Evolutionary conservation across 2,113 vertebrate species (phyloP), one percentile per base, ranked within the genome.

Genomic region (Pantherophis guttatus): DNA sequence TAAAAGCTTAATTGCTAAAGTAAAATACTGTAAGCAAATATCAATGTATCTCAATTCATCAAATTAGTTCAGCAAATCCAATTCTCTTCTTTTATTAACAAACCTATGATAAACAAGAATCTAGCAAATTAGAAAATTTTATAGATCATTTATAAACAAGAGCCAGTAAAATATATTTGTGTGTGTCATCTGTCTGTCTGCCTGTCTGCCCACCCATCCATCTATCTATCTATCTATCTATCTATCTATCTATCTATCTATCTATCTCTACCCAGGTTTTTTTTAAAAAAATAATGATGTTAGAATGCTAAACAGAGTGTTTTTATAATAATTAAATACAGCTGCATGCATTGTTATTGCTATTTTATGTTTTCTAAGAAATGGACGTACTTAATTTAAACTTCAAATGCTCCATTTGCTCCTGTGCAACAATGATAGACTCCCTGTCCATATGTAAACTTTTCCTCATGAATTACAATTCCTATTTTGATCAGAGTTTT

Each of bases 141-240:
- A 33, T 3, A 21, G 33, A 81, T 81, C 33, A 39, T 81, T 81
- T 81, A 21, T 81, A 44, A 81, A 39, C 17, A 21, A 21, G 75
- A 44, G 75, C 33, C 33, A 81, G 8, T 81, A 39, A 21, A 44
- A 4, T 5, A 55, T 55, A 55, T 17, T 55, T 57, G 1, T 19
- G 17, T 57, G 55, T 57, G 17, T 57, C 55, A 57, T 57, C 55
- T 57, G 55, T 6, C 55, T 13, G 15, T 5, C 13, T 17, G 15
- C 3, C 13, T 15, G 12, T 0, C 11, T 10, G 1, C 1, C 50
- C 1, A 0, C 1, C 8, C 1, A 52, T 10, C 50, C 1, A 10
- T 10, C 8, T 8, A 52, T 10, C 55, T 57, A 21, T 58, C 57
- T 21, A 0, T 58, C 55, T 21, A 21, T 21, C 55, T 21, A 1